These are phyloP conservation scores for Orgyia antiqua DNA, from an alignment of 2,888 invertebrate genomes.

Conservation along the genomic window DNA sequence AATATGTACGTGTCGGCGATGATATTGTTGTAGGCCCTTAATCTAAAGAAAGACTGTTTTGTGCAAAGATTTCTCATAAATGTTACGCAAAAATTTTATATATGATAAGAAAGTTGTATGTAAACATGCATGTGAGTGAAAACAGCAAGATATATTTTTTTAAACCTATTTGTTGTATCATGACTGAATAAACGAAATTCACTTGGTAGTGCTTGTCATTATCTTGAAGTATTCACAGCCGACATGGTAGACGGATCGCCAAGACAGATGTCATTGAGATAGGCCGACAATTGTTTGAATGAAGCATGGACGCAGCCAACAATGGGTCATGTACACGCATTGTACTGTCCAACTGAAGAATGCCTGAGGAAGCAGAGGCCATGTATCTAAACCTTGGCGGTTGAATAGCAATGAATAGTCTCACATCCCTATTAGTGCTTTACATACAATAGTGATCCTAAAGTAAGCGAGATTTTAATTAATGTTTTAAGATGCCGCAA, in stretches of 20 bases:
- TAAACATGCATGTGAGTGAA: too few species aligned
- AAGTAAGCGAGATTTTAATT: slow-evolving; percentile 24
- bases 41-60: neutral
- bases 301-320: slow-evolving; percentile 35
- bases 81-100: neutral
- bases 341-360: slow-evolving; percentile 67
- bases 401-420: slow-evolving; percentile 40
- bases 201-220: slow-evolving; percentile 4
- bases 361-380: slow-evolving; percentile 61
- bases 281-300: slow-evolving; percentile 47
- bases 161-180: neutral
- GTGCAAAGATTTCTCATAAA: neutral
- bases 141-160: too few species aligned
- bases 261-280: slow-evolving; percentile 70
- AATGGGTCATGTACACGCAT: slow-evolving; percentile 52
- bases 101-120: neutral
- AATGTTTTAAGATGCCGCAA: slow-evolving; percentile 20
- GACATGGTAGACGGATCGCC: slow-evolving; percentile 43
- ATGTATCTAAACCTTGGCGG: slow-evolving; percentile 63
- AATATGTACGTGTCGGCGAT: too few species aligned
- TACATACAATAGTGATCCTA: slow-evolving; percentile 30
- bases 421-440: slow-evolving; percentile 19
- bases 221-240: slow-evolving; percentile 8
- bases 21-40: too few species aligned
- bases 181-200: too few species aligned